Evolutionary conservation across 1,140 invertebrate species (phyloP), one percentile per base, ranked within the genome.

Genomic region (Aphis craccivora): DNA sequence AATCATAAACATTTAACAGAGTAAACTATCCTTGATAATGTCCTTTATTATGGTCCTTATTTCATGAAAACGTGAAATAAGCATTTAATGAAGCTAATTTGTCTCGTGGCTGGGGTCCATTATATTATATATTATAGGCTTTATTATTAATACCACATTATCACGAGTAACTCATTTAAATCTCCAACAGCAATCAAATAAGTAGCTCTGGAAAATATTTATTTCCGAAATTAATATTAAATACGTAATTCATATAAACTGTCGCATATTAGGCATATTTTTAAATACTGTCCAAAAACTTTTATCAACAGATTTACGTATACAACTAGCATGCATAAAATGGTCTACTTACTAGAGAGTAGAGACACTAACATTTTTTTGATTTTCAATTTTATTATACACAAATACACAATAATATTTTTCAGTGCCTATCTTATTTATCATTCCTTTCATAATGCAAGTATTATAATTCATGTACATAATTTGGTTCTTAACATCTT

Each of bases 31-130:
- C 86, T 88, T 88, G 86, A 30, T 88, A 18, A 23, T n/a, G 86
- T 88, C 86, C 60, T 76, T 76, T 76, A 76, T n/a, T n/a, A n/a
- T 35, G 18, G 11, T 76, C 30, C 45, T 88, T 88, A 51, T 88
- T 35, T n/a, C 35, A 88, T 51, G n/a, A 51, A n/a, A 48, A 88
- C 86, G n/a, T 51, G 25, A 43, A 30, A 87, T 45, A 87, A 18
- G 2, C 43, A 48, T 30, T 87, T 86, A 43, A 43, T 45, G 23
- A 43, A 83, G 7, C 35, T 83, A 7, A 25, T 40, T 37, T 2
- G 40, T 86, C 14, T 11, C 25, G 14, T 45, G 84, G 25, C 14
- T 25, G 5, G 45, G 25, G 84, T 86, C 40, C 43, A 86, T 22
- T 4, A 43, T 84, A 43, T n/a, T n/a, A n/a, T n/a, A n/a, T n/a